A percentile compares a stretch with the other conserved stretches of the same genome.
phyloP scores from a whole-genome alignment of 2,888 invertebrate genomes.

The Drosophila histrio region DNA sequence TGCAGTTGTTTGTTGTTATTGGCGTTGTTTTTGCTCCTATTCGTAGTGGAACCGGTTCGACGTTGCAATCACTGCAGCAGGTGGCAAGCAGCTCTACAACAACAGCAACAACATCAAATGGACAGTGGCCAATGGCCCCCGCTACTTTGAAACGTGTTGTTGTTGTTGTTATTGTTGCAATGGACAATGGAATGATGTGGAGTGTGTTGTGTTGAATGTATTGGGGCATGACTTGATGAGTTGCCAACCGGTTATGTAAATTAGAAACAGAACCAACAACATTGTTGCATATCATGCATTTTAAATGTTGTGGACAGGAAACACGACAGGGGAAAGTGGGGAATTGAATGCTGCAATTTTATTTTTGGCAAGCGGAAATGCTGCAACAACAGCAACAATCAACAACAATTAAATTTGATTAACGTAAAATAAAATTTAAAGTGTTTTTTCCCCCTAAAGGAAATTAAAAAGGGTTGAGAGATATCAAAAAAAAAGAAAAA shows the following conservation, averaged over 20 bases:
- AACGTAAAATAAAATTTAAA: conserved; percentile 45
- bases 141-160: not conserved
- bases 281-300: conserved; percentile 68
- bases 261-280: conserved; percentile 42
- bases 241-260: conserved; percentile 73
- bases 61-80: conserved; percentile 58
- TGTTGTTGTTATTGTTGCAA: not conserved
- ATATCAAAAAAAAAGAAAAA: conserved; percentile 17
- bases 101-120: conserved; percentile 22
- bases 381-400: conserved; percentile 38
- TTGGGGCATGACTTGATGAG: conserved; percentile 37
- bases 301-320: conserved; percentile 40
- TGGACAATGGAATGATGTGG: not conserved
- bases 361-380: conserved; percentile 61
- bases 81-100: conserved; percentile 55
- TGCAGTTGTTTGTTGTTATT: conserved; percentile 25
- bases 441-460: conserved; percentile 19
- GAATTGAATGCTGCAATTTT: conserved; percentile 14
- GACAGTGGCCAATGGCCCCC: conserved; percentile 41
- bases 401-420: conserved; percentile 72
- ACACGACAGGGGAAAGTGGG: not conserved
- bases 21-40: conserved; percentile 34
- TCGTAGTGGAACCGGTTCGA: conserved; percentile 57
- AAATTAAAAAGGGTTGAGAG: conserved; percentile 40
- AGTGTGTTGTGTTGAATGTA: not conserved